Conservation (phyloP, 1,140 invertebrate species). For the Drosophila prosaltans region DNA sequence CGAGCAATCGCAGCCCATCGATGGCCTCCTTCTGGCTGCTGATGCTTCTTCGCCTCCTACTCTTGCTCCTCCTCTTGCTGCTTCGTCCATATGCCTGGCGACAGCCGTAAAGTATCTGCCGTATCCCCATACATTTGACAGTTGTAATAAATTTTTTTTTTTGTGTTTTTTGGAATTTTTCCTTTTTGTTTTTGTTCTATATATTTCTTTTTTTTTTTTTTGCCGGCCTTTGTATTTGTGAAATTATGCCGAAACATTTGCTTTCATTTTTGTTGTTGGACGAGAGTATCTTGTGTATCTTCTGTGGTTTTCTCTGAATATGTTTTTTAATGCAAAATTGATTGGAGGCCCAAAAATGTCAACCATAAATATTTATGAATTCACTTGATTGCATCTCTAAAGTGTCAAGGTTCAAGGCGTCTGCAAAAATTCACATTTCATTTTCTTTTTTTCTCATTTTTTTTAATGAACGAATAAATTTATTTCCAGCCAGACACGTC, state of each 20-base stretch:
- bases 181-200: conserved; percentile 14
- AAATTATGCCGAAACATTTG: conserved; percentile 64
- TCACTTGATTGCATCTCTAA: conserved; percentile 56
- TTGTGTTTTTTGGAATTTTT: conserved; percentile 22
- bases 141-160: conserved; percentile 75
- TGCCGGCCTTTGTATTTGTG: conserved; percentile 47
- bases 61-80: too few relatives aligned
- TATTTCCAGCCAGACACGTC: conserved; percentile 3
- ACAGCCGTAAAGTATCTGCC: conserved; percentile 67
- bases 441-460: conserved; percentile 8
- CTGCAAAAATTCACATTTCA: conserved; percentile 14
- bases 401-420: conserved; percentile 48
- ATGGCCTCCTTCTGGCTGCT: conserved; percentile 1
- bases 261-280: conserved; percentile 38
- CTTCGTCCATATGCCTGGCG: conserved; percentile 19
- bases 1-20: conserved; percentile 43
- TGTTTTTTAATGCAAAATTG: conserved; percentile 75
- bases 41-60: neutral
- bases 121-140: conserved; percentile 56
- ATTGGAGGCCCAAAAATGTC: conserved; percentile 71
- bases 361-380: conserved; percentile 68
- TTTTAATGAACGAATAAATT: conserved; percentile 4
- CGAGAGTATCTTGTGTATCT: conserved; percentile 18
- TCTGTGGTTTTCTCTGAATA: conserved; percentile 42
- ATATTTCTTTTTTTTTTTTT: conserved; percentile 14